These are phyloP conservation scores for Asarcornis scutulata DNA, from an alignment of 2,113 vertebrate genomes.

Conservation along the genomic window DNA sequence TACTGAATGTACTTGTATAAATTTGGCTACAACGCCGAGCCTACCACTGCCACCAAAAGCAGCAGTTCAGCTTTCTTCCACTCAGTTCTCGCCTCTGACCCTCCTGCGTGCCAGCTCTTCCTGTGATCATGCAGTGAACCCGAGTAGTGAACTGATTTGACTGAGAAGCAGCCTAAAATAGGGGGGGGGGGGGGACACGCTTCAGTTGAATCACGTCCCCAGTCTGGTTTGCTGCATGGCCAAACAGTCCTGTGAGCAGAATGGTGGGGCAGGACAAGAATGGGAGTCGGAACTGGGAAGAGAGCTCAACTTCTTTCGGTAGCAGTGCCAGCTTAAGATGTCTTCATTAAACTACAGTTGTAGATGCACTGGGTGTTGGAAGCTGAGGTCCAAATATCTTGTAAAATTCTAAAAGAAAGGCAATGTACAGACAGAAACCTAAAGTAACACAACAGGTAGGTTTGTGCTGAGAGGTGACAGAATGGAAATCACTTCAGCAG, in stretches of 20 bases:
- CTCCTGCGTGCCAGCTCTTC: constrained; percentile 59
- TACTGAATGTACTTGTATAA: neutral
- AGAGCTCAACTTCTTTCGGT: constrained; percentile 67
- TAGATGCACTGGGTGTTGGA: constrained; percentile 51
- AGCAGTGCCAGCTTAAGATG: constrained; percentile 67
- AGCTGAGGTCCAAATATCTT: constrained; percentile 60
- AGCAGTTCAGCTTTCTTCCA: constrained; percentile 41
- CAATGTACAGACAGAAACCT: constrained; percentile 67
- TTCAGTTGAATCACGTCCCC: constrained; percentile 7
- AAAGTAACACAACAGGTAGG: constrained; percentile 49
- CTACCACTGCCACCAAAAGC: constrained; percentile 30
- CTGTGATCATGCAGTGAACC: constrained; percentile 52
- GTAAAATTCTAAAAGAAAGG: constrained; percentile 58
- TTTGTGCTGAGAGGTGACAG: constrained; percentile 63
- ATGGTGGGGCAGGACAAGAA: constrained; percentile 30
- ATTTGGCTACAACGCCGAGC: neutral
- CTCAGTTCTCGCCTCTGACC: constrained; percentile 52
- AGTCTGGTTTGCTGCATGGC: constrained; percentile 48
- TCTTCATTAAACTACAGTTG: constrained; percentile 68
- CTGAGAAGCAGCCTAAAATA: neutral
- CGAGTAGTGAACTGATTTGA: neutral
- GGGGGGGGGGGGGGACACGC: neutral
- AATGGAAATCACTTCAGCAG: constrained; percentile 62
- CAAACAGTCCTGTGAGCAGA: constrained; percentile 57
- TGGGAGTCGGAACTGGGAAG: constrained; percentile 53